phyloP scores from a whole-genome alignment of 2,888 invertebrate species.

The Eristalis pertinax region DNA sequence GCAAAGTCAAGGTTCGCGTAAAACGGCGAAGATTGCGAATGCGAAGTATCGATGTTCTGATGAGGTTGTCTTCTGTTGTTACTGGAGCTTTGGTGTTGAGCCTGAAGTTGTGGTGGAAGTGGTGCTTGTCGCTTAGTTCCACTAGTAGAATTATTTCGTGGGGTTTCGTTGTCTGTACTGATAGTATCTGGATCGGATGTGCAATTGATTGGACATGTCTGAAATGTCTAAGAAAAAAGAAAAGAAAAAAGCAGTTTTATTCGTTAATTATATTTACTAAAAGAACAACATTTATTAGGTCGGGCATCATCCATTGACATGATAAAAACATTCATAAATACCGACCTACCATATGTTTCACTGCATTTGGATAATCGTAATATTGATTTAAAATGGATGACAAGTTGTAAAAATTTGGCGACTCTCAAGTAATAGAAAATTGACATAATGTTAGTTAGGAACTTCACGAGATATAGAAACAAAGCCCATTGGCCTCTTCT shows the following conservation, averaged over 20 bases:
- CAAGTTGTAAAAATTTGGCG: too few relatives aligned
- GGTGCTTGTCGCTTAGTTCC: constrained; percentile 72
- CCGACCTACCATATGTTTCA: too few relatives aligned
- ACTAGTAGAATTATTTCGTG: constrained; percentile 76
- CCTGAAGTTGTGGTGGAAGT: constrained; percentile 64
- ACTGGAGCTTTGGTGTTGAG: constrained; percentile 71
- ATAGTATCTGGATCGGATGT: constrained; percentile 79
- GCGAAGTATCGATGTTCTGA: constrained; percentile 6
- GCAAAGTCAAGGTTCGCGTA: constrained; percentile 82
- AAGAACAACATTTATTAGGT: too few relatives aligned
- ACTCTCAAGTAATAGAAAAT: too few relatives aligned
- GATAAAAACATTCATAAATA: too few relatives aligned
- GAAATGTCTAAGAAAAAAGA: constrained; percentile 84
- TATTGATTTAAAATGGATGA: too few relatives aligned
- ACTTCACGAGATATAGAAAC: too few relatives aligned
- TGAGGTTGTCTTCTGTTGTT: constrained; percentile 67
- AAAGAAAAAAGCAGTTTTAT: constrained; percentile 61
- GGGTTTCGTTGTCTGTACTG: constrained; percentile 78
- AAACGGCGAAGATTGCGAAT: constrained; percentile 76
- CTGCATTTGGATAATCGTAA: too few relatives aligned
- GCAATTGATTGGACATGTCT: constrained; percentile 85
- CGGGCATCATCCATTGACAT: too few relatives aligned
- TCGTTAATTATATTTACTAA: not conserved
- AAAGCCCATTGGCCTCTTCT: too few relatives aligned
- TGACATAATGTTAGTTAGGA: too few relatives aligned